Percentiles rank a stretch among this genome's conserved stretches.
Evolutionary conservation across 2,888 invertebrate genomes (phyloP).

Genomic region (Margaritifera margaritifera): DNA sequence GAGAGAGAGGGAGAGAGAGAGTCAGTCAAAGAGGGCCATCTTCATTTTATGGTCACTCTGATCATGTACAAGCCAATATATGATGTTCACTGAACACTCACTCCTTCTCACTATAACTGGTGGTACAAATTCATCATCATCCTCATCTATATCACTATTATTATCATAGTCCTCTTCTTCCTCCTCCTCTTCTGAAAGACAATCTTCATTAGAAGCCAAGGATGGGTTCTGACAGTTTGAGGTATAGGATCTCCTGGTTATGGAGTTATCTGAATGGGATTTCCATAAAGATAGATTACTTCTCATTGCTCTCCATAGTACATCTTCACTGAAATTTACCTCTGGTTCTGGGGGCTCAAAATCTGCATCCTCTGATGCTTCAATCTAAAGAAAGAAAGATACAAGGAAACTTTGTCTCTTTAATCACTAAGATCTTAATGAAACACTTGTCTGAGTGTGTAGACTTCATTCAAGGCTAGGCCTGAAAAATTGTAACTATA

Average conservation of each 20-base stretch:
- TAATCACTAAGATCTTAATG: too few relatives aligned
- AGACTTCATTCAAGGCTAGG: too few relatives aligned
- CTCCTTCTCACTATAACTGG: slow-evolving; percentile 23
- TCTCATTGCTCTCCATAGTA: slow-evolving; percentile 39
- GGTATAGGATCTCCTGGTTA: slow-evolving; percentile 1
- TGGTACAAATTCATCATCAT: slow-evolving; percentile 47
- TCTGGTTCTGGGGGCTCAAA: slow-evolving; percentile 35
- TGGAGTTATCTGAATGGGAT: slow-evolving; percentile 32
- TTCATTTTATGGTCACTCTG: too few relatives aligned
- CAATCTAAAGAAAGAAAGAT: neutral
- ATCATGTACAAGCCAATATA: too few relatives aligned
- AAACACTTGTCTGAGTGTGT: too few relatives aligned
- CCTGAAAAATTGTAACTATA: too few relatives aligned
- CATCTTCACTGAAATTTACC: slow-evolving; percentile 37
- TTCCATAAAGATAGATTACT: slow-evolving; percentile 49
- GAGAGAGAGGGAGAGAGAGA: too few relatives aligned
- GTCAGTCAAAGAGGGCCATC: too few relatives aligned
- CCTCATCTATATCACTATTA: slow-evolving; percentile 20
- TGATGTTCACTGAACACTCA: too few relatives aligned
- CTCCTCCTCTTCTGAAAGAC: slow-evolving; percentile 15
- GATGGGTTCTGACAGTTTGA: too few relatives aligned
- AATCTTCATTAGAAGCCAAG: slow-evolving; percentile 17
- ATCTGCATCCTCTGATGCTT: slow-evolving; percentile 14
- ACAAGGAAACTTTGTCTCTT: too few relatives aligned
- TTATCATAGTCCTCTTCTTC: slow-evolving; percentile 15